These are phyloP conservation scores for Cantharis flavilabris DNA, from an alignment of 2,888 invertebrate species.

Conservation along the genomic window DNA sequence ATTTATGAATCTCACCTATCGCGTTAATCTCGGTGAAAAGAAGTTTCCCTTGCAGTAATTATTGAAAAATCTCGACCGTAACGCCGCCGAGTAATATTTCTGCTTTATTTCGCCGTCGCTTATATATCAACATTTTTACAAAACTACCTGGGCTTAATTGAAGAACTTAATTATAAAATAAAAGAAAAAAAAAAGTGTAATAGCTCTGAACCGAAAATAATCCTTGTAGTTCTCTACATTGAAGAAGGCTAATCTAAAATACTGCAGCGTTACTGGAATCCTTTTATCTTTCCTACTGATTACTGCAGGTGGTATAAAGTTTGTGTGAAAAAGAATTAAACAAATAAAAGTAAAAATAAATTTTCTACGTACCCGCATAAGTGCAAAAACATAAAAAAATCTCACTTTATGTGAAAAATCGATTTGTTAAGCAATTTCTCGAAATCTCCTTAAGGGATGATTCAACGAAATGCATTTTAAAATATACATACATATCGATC, in stretches of 20 bases:
- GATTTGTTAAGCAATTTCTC: not conserved
- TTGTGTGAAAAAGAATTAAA: not conserved
- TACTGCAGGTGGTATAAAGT: slow-evolving; percentile 1
- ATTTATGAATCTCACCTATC: not conserved
- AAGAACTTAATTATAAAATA: not conserved
- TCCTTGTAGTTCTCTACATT: not conserved
- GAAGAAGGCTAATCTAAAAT: slow-evolving; percentile 1
- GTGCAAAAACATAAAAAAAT: not conserved
- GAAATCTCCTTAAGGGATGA: not conserved
- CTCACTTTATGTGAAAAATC: not conserved
- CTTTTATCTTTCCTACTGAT: not conserved
- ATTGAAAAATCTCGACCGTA: not conserved
- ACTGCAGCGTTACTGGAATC: not conserved
- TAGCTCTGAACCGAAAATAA: not conserved
- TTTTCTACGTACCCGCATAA: not conserved
- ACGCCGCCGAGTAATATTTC: not conserved
- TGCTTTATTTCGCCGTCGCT: not conserved
- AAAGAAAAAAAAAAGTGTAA: not conserved
- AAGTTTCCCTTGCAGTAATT: not conserved
- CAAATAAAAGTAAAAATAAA: not conserved
- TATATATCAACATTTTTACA: not conserved
- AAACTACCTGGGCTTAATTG: not conserved
- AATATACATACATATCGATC: slow-evolving; percentile 20
- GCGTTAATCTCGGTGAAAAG: not conserved
- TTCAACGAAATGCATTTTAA: not conserved